Evolutionary conservation across 1,140 invertebrate species (phyloP).

Genomic region (Drosophila melanogaster): Release_6_plus_ISO1_MT NT_033777.3:6153001-6153500

Average conservation of each 20-base stretch:
- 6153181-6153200: slow-evolving; percentile 53
- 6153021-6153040: slow-evolving; percentile 43
- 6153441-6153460: slow-evolving; percentile 18
- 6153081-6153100: slow-evolving; percentile 44
- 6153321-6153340: slow-evolving; percentile 30
- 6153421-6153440: slow-evolving; percentile 36
- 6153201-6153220: slow-evolving; percentile 36
- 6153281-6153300: slow-evolving; percentile 7
- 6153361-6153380: slow-evolving; percentile 83
- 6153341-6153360: slow-evolving; percentile 77
- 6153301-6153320: slow-evolving; percentile 6
- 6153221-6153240: slow-evolving; percentile 74
- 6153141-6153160: slow-evolving; percentile 22
- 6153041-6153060: slow-evolving; percentile 65
- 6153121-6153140: neutral
- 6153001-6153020: slow-evolving; percentile 81
- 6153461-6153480: slow-evolving; percentile 34
- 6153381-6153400: slow-evolving; percentile 66
- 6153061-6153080: slow-evolving; percentile 55
- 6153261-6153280: slow-evolving; percentile 40
- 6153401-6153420: slow-evolving; percentile 82
- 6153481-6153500: slow-evolving; percentile 78
- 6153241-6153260: slow-evolving; percentile 49
- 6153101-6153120: slow-evolving; percentile 8
- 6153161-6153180: slow-evolving; percentile 41